phyloP scores from a whole-genome alignment of 2,797 vertebrate genomes.

The Salarias fasciatus region DNA sequence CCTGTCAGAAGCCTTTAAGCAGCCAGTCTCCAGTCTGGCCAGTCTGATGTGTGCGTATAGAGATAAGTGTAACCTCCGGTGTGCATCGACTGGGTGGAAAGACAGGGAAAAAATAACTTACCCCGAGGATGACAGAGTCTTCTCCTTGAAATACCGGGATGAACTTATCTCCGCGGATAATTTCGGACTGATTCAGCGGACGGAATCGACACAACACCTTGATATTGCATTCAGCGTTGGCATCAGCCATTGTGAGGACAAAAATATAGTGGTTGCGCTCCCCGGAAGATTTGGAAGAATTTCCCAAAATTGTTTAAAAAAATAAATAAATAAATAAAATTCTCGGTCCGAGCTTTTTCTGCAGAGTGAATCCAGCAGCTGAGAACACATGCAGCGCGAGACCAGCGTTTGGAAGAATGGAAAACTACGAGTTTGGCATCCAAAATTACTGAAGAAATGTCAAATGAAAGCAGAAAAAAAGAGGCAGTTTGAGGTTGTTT shows the following conservation, averaged over 20 bases:
- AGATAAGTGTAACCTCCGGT: slow-evolving; percentile 50
- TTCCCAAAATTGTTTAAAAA: slow-evolving; percentile 3
- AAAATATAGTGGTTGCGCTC: slow-evolving; percentile 31
- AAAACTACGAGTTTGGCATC: slow-evolving; percentile 54
- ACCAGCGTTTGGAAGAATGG: slow-evolving; percentile 49
- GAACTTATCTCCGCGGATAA: slow-evolving; percentile 91
- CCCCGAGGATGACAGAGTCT: slow-evolving; percentile 91
- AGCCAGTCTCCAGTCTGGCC: slow-evolving; percentile 27
- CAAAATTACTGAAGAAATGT: slow-evolving; percentile 40
- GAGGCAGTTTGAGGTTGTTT: slow-evolving; percentile 13
- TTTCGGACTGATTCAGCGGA: slow-evolving; percentile 92
- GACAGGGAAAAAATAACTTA: slow-evolving; percentile 74
- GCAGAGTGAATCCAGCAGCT: slow-evolving; percentile 32
- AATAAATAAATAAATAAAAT: not conserved
- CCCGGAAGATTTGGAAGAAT: slow-evolving; percentile 42
- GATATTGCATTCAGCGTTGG: slow-evolving; percentile 92
- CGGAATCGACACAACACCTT: slow-evolving; percentile 96
- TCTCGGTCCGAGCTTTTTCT: slow-evolving; percentile 16
- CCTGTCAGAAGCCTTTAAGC: slow-evolving; percentile 30
- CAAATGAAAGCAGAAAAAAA: slow-evolving; percentile 14
- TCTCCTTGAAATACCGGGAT: slow-evolving; percentile 91
- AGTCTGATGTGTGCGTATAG: slow-evolving; percentile 39
- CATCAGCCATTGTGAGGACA: slow-evolving; percentile 86
- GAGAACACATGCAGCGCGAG: slow-evolving; percentile 45
- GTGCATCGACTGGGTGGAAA: slow-evolving; percentile 22